These are phyloP conservation scores for Sinocyclocheilus grahami DNA, from an alignment of 2,113 vertebrate species.

Conservation along the genomic window DNA sequence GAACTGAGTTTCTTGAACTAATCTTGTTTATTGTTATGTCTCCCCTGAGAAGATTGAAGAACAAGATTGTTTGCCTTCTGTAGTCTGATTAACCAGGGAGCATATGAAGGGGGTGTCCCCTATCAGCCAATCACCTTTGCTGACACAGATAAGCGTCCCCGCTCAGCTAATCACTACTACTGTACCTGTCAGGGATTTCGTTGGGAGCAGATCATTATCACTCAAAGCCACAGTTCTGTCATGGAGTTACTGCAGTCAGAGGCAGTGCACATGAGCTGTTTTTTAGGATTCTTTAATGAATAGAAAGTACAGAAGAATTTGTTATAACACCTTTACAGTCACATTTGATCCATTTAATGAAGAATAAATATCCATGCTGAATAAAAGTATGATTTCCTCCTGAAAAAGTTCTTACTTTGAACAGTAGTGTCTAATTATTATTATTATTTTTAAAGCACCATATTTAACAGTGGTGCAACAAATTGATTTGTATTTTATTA, in stretches of 20 bases:
- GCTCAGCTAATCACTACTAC: conserved; percentile 1
- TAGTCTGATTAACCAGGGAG: not conserved
- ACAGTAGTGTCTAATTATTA: no score
- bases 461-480: no score
- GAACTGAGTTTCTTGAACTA: not conserved
- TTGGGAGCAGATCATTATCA: conserved; percentile 16
- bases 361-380: no score
- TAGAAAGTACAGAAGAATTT: no score
- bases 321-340: no score
- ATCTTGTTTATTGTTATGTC: not conserved
- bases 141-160: not conserved
- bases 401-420: no score
- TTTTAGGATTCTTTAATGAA: no score
- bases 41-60: not conserved
- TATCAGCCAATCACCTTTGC: conserved; percentile 16
- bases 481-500: no score
- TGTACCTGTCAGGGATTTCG: conserved; percentile 6
- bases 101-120: not conserved
- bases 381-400: no score
- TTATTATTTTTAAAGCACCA: no score
- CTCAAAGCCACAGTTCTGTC: not conserved
- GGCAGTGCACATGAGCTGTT: not conserved
- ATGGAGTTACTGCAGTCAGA: not conserved
- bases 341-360: no score
- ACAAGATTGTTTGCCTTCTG: not conserved